A percentile compares a stretch with the other conserved stretches of the same genome.
These are phyloP conservation scores for Sicus ferrugineus DNA, from an alignment of 2,888 invertebrate species.

Conservation along the genomic window DNA sequence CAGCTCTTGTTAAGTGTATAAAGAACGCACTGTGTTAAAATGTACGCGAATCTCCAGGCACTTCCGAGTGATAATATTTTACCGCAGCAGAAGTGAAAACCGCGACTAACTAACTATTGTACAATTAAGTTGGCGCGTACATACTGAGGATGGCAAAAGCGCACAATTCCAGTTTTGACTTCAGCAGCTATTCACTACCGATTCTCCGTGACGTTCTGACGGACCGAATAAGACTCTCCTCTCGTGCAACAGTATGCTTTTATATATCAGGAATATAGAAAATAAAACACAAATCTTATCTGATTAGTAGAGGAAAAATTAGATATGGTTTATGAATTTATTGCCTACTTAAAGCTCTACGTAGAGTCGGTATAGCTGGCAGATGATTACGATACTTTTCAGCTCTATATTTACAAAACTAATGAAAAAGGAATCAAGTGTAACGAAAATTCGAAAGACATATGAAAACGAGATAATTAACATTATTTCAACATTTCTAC, in stretches of 20 bases:
- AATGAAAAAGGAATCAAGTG: too few relatives aligned
- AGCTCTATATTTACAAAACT: too few relatives aligned
- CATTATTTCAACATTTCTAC: too few relatives aligned
- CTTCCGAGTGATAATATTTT: neutral
- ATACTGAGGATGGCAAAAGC: neutral
- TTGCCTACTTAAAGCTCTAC: neutral
- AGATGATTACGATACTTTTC: too few relatives aligned
- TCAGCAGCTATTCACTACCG: neutral
- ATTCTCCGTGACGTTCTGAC: too few relatives aligned
- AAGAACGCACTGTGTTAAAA: neutral
- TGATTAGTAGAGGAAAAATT: neutral
- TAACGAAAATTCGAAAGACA: too few relatives aligned
- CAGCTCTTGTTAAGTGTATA: slow-evolving; percentile 13
- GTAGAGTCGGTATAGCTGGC: neutral
- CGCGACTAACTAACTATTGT: neutral
- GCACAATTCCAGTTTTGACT: neutral
- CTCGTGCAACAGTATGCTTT: neutral
- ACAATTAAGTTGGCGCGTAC: neutral
- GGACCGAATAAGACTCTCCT: slow-evolving; percentile 1
- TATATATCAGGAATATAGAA: neutral
- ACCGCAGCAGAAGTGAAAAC: neutral
- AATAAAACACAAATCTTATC: neutral
- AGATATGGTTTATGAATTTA: neutral
- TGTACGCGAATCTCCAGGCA: neutral
- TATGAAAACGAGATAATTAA: too few relatives aligned